Base-by-base conservation (phyloP, 2,797 vertebrate genomes). In the Betta splendens region DNA sequence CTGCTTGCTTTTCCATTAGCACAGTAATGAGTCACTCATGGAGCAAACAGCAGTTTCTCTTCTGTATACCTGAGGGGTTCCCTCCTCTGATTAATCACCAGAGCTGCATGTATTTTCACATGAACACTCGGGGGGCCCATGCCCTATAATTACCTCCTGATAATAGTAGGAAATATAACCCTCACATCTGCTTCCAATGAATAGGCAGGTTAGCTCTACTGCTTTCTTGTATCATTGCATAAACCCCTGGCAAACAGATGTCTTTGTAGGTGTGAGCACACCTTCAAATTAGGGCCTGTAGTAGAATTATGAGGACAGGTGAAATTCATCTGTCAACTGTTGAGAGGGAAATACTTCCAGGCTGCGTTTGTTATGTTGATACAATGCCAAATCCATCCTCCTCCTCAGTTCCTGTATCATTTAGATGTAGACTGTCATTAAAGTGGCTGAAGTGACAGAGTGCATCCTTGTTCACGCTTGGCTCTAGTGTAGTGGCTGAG, bases 111-210 rank as follows among this genome's bases (percentile, higher is more conserved):
- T 57, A 42, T 83, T 89, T 90, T 89, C 80, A 72, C 86, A 84
- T 71, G 59, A 78, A 76, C 81, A 60, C 77, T n/a, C 62, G 13
- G 69, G 13, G 69, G 38, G 63, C 65, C 75, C 63, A 26, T 52
- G 40, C 53, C 61, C 87, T 91, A 60, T 92, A 92, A 92, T 93
- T 90, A 90, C 59, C 65, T 76, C 51, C n/a, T 80, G 87, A 87
- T 88, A 89, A 87, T 78, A 73, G 85, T 73, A 79, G 89, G 90
- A 90, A 90, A 85, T 85, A 69, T 74, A 87, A 77, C 60, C 63
- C 60, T 88, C 77, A 89, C 92, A 91, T 92, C 91, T 92, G 91
- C 87, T 91, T 87, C 67, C 85, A 85, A 85, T 92, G 86, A 92
- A 90, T 88, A 72, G 83, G 82, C 80, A 87, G 83, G 80, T 83